Conservation (phyloP, 2,113 vertebrate species). For the Ancistrus triradiatus region DNA sequence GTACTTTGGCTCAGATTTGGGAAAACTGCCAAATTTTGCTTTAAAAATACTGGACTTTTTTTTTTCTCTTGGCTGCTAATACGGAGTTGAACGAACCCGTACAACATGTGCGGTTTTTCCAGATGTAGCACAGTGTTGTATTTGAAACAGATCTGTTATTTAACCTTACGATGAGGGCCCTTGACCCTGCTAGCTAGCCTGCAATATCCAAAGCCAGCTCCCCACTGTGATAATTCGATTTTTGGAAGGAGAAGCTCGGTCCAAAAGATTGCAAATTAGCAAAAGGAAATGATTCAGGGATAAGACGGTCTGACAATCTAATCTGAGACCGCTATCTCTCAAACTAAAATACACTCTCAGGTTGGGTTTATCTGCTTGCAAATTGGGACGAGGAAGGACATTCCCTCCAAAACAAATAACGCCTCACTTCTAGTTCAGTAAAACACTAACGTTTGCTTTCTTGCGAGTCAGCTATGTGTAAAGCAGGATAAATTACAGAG, state of each 20-base stretch:
- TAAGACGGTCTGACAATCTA: background rate
- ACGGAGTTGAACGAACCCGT: background rate
- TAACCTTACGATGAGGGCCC: background rate
- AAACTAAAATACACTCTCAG: background rate
- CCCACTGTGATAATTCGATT: background rate
- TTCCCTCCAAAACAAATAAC: slow-evolving; percentile 18
- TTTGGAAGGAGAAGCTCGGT: background rate
- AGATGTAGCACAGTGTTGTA: slow-evolving; percentile 20
- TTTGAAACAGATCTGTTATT: slow-evolving; percentile 30
- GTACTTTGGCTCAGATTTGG: slow-evolving; percentile 41
- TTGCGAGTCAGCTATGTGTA: no score
- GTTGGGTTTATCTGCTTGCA: slow-evolving; percentile 13
- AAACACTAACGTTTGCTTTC: no score
- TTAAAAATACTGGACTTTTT: background rate
- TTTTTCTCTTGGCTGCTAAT: slow-evolving; percentile 5
- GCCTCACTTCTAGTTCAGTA: background rate
- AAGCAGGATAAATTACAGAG: slow-evolving; percentile 30
- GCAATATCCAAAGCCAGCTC: background rate
- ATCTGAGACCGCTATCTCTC: slow-evolving; percentile 9
- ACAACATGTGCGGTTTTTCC: background rate
- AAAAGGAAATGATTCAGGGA: slow-evolving; percentile 20
- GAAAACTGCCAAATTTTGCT: slow-evolving; percentile 28
- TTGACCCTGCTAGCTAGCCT: background rate
- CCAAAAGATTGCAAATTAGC: slow-evolving; percentile 2
- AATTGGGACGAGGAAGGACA: slow-evolving; percentile 13